Evolutionary conservation across 2,113 vertebrate genomes (phyloP).

Genomic region (Siniperca knerii): DNA sequence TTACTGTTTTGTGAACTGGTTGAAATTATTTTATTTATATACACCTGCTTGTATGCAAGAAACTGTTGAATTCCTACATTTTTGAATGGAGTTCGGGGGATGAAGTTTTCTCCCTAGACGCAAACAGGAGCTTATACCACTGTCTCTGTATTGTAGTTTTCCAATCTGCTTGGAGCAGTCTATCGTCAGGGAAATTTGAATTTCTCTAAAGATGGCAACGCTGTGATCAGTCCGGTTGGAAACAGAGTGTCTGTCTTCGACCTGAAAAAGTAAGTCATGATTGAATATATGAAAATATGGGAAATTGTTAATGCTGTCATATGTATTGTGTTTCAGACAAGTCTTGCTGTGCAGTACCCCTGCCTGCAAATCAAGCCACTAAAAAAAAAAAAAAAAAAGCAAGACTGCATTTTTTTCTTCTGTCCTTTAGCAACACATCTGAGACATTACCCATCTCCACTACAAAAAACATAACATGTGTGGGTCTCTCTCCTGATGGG

Average conservation of each 20-base stretch:
- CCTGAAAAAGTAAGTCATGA: slow-evolving; percentile 89
- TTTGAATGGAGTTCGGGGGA: background rate
- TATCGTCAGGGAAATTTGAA: slow-evolving; percentile 93
- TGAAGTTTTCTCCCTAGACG: background rate
- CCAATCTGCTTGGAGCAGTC: slow-evolving; percentile 93
- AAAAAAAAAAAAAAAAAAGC: background rate
- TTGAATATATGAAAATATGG: background rate
- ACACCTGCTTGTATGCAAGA: background rate
- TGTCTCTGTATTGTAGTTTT: slow-evolving; percentile 85
- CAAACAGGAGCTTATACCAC: background rate
- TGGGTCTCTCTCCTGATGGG: slow-evolving; percentile 93
- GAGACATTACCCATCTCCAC: slow-evolving; percentile 91
- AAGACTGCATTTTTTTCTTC: too few relatives aligned
- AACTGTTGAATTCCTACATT: background rate
- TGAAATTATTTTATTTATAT: background rate
- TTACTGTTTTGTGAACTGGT: background rate
- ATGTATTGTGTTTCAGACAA: background rate
- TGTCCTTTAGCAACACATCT: slow-evolving; percentile 89
- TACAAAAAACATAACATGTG: slow-evolving; percentile 90
- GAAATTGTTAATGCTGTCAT: too few relatives aligned
- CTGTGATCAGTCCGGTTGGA: slow-evolving; percentile 94
- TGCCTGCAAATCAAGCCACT: background rate
- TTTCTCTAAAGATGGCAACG: slow-evolving; percentile 91
- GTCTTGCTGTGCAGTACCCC: background rate
- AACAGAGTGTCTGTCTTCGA: slow-evolving; percentile 94